Conservation (phyloP, 2,888 invertebrate species). For the Caenorhabditis imperialis region DNA sequence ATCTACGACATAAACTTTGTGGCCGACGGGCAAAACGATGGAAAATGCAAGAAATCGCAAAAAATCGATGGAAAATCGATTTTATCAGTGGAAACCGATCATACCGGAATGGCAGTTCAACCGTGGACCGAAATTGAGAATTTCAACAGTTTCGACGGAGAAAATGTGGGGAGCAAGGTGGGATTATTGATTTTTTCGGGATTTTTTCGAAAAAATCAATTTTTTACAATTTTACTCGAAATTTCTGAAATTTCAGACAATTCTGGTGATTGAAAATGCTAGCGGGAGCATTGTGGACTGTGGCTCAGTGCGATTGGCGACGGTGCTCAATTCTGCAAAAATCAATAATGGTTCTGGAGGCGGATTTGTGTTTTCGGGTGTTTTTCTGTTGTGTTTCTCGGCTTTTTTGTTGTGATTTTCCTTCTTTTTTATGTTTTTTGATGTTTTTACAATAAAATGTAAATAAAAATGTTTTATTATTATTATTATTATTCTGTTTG, state of each 20-base stretch:
- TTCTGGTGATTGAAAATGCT: slow-evolving; percentile 34
- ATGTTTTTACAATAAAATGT: too few species aligned
- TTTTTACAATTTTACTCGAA: neutral
- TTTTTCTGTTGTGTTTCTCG: too few species aligned
- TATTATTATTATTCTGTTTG: too few species aligned
- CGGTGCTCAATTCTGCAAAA: slow-evolving; percentile 11
- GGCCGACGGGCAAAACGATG: slow-evolving; percentile 7
- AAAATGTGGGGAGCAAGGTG: slow-evolving; percentile 14
- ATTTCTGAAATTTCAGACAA: slow-evolving; percentile 23
- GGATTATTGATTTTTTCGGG: too few species aligned
- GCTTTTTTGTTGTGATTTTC: too few species aligned
- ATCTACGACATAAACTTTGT: slow-evolving; percentile 19
- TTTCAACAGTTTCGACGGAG: slow-evolving; percentile 26
- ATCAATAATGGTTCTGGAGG: too few species aligned
- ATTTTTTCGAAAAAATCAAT: neutral
- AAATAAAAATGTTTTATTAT: neutral
- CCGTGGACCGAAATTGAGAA: slow-evolving; percentile 34
- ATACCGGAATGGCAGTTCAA: slow-evolving; percentile 52
- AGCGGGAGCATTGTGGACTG: slow-evolving; percentile 34
- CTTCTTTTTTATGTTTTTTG: too few species aligned
- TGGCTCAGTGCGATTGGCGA: slow-evolving; percentile 25
- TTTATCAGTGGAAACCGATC: slow-evolving; percentile 44
- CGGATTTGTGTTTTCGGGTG: too few species aligned
- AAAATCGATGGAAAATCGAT: slow-evolving; percentile 15
- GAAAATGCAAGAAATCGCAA: slow-evolving; percentile 24